Evolutionary conservation across 2,888 invertebrate species (phyloP).

Genomic region (Tortrix viridana): DNA sequence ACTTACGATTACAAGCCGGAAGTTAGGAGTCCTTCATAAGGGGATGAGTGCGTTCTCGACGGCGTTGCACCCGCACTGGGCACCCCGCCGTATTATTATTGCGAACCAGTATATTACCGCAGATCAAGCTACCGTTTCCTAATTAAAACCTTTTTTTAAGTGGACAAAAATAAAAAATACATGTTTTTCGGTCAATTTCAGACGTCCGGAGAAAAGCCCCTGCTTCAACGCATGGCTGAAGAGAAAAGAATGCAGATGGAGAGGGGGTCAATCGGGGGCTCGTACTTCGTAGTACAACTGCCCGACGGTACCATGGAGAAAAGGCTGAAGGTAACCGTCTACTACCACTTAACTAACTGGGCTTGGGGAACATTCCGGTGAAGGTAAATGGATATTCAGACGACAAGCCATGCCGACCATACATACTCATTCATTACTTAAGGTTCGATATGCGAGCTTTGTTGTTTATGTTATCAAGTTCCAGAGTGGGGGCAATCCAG

Average conservation of each 20-base stretch:
- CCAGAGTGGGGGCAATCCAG: no score
- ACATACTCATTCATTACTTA: slow-evolving; percentile 2
- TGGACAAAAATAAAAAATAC: neutral
- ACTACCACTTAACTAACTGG: slow-evolving; percentile 25
- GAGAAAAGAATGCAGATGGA: slow-evolving; percentile 96
- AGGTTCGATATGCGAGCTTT: neutral
- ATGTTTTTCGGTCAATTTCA: slow-evolving; percentile 48
- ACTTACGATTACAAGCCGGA: no score
- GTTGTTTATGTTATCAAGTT: no score
- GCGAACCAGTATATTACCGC: no score
- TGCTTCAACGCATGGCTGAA: slow-evolving; percentile 96
- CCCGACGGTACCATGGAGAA: slow-evolving; percentile 96
- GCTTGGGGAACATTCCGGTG: slow-evolving; percentile 31
- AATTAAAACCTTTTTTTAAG: no score
- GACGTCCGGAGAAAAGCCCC: slow-evolving; percentile 89
- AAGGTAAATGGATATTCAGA: slow-evolving; percentile 9
- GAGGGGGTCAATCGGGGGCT: slow-evolving; percentile 93
- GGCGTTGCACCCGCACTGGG: no score
- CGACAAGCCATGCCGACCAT: neutral
- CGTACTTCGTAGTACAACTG: slow-evolving; percentile 93
- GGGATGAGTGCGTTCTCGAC: no score
- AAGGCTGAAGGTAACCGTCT: slow-evolving; percentile 88
- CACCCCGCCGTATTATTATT: no score
- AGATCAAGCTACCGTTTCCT: no score
- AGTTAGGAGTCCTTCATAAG: no score